Conservation (phyloP, 2,797 vertebrate genomes). For the Limnodromus scolopaceus region DNA sequence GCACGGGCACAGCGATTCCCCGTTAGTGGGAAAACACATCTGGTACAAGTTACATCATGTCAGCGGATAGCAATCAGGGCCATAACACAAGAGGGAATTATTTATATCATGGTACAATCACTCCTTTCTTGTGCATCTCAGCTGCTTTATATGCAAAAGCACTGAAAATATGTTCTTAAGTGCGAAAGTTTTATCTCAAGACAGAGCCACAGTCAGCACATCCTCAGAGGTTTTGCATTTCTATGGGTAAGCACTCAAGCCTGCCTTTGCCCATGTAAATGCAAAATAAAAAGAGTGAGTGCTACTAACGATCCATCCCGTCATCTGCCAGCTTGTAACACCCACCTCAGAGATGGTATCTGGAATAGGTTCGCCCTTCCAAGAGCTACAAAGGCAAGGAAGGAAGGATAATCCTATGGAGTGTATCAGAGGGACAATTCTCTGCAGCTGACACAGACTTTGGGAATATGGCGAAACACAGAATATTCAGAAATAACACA, state of each 20-base stretch:
- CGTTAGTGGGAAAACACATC: background rate
- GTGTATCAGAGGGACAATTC: background rate
- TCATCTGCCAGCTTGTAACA: background rate
- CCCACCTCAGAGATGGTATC: background rate
- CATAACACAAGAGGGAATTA: background rate
- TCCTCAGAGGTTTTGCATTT: background rate
- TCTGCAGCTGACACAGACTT: background rate
- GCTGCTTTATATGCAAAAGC: background rate
- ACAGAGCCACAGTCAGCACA: background rate
- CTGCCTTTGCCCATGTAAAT: background rate
- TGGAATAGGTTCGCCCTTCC: background rate
- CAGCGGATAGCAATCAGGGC: background rate
- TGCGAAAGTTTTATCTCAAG: background rate
- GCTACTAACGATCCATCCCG: background rate
- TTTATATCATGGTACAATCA: background rate
- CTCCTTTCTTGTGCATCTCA: background rate
- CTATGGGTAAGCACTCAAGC: background rate
- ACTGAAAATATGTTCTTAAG: background rate
- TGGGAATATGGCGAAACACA: fast-evolving
- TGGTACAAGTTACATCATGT: background rate
- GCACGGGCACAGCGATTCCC: background rate
- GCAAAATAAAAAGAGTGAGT: background rate
- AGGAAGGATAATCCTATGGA: background rate
- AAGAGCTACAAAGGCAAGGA: background rate
- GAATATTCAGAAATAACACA: background rate